Percentiles rank a stretch among this genome's conserved stretches.
Conservation (phyloP, 2,888 invertebrate genomes). For the Plagodis pulveraria region DNA sequence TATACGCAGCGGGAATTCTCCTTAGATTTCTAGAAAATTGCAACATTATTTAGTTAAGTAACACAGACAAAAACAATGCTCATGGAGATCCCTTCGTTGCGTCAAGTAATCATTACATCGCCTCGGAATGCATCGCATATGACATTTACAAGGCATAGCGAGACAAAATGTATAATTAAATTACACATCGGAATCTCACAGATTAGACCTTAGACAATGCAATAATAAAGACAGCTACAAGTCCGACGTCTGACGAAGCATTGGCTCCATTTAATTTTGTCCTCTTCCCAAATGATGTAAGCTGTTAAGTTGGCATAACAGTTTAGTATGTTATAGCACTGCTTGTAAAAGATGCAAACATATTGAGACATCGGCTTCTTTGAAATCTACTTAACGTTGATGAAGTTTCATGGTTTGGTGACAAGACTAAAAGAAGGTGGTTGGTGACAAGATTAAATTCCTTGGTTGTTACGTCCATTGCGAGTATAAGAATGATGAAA, state of each 20-base stretch:
- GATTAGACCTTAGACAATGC: conserved; percentile 44
- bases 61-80: conserved; percentile 7
- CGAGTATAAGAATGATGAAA: too few species aligned
- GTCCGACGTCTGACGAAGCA: conserved; percentile 45
- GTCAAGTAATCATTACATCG: conserved; percentile 40
- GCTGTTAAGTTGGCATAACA: conserved; percentile 7
- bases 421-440: too few species aligned
- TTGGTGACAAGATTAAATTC: too few species aligned
- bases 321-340: conserved; percentile 16
- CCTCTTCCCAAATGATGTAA: conserved; percentile 26
- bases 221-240: conserved; percentile 44
- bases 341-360: not conserved
- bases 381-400: too few species aligned
- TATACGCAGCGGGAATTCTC: too few species aligned
- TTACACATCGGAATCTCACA: conserved; percentile 30
- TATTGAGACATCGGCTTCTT: too few species aligned
- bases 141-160: conserved; percentile 48
- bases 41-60: too few species aligned
- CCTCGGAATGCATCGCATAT: conserved; percentile 48
- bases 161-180: conserved; percentile 48
- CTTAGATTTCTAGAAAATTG: too few species aligned
- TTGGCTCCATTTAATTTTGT: conserved; percentile 45
- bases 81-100: conserved; percentile 21
- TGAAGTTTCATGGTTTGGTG: too few species aligned
- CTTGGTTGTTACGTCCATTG: too few species aligned